Conservation (phyloP, 2,888 invertebrate species). For the Hololepta plana region DNA sequence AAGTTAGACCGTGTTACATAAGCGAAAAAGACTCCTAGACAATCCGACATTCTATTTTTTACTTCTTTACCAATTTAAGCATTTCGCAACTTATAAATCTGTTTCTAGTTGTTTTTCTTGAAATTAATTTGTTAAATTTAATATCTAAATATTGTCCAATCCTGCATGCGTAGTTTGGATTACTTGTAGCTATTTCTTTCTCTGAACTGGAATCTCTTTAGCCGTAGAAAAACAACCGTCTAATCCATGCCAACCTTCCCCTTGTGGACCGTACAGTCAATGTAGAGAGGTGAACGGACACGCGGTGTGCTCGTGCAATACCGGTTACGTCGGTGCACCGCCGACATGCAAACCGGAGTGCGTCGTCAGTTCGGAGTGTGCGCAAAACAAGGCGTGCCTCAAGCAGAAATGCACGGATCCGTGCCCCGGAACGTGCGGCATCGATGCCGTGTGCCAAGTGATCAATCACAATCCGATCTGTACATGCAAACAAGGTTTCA, state of each 20-base stretch:
- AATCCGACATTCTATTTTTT: no score
- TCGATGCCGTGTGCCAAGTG: constrained; percentile 53
- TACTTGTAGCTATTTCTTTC: constrained; percentile 4
- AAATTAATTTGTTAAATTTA: no score
- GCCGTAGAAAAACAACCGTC: constrained; percentile 21
- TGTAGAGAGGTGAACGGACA: constrained; percentile 54
- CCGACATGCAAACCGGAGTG: constrained; percentile 63
- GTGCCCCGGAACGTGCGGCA: constrained; percentile 58
- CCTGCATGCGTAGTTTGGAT: no score
- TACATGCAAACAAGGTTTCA: constrained; percentile 48
- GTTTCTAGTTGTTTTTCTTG: constrained; percentile 2
- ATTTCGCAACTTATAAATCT: background rate
- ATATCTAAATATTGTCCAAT: no score
- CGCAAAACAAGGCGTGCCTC: constrained; percentile 54
- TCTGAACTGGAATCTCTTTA: constrained; percentile 7
- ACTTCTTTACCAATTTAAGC: no score
- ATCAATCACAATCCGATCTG: constrained; percentile 68
- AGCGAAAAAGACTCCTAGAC: no score
- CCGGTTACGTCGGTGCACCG: constrained; percentile 55
- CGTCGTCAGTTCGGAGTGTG: constrained; percentile 57
- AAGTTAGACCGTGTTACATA: no score
- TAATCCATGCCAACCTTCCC: constrained; percentile 54
- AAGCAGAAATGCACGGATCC: constrained; percentile 58
- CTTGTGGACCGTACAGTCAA: constrained; percentile 61
- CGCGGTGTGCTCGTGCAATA: constrained; percentile 63